Base-by-base conservation (phyloP, 2,113 vertebrate genomes). In the Alligator mississippiensis region DNA sequence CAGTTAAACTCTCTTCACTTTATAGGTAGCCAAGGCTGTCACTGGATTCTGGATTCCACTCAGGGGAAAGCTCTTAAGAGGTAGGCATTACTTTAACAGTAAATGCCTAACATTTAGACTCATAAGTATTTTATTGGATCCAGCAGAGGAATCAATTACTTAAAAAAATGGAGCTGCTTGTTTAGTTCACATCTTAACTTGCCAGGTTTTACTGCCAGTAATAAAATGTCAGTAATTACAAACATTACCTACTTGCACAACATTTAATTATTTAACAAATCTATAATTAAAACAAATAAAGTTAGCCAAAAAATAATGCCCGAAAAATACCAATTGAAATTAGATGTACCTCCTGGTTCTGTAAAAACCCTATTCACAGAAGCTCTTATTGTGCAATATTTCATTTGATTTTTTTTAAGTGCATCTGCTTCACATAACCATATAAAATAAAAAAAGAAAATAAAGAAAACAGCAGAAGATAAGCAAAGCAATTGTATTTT, bases 311-410 rank as follows among this genome's bases (percentile, higher is more conserved):
- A 84, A 90, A 55, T 25, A 13, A 79, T 78, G 75, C 77, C 63
- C 90, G 81, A 93, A 87, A 92, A 82, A 84, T 76, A 27, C 64
- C 92, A 79, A 96, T 88, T 93, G 94, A 96, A 89, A 62, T 18
- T 54, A 87, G 70, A 79, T 62, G 74, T 47, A 96, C 6, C 59
- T 94, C 90, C 34, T 87, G 88, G 28, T 81, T 94, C 55, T 27
- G 68, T 70, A 74, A 83, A 89, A 95, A 95, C 18, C 22, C 72
- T 93, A 88, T 90, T 93, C 10, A 18, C 60, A 90, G 38, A 82
- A 81, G 28, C 89, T 93, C 79, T 63, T 59, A 82, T 83, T 87
- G 47, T 47, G 47, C 47, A 34, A 58, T 91, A 93, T 85, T 95
- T 96, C 2, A 86, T 92, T 82, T 25, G 30, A 24, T 28, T 88